phyloP scores from a whole-genome alignment of 1,140 invertebrate species.

The Pogonomyrmex californicus region DNA sequence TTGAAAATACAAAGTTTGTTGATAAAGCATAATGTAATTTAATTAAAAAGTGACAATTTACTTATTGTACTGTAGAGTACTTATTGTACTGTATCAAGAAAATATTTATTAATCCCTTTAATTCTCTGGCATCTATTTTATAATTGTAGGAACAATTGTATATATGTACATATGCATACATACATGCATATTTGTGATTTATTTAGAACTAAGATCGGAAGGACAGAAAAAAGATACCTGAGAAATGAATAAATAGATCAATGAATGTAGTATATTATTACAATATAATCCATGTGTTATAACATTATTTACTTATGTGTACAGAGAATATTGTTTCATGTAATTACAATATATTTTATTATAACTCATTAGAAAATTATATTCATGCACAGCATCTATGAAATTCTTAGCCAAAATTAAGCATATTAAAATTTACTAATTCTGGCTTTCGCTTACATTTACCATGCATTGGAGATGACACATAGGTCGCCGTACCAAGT shows the following conservation, averaged over 20 bases:
- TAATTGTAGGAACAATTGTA: constrained; percentile 47
- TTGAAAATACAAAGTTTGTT: constrained; percentile 36
- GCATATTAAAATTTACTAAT: constrained; percentile 81
- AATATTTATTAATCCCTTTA: background rate
- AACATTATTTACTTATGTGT: constrained; percentile 82
- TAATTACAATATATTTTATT: constrained; percentile 84
- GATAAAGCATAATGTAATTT: constrained; percentile 34
- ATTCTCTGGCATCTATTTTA: constrained; percentile 30
- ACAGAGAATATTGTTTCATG: constrained; percentile 83
- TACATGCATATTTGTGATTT: background rate
- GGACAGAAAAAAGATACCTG: background rate
- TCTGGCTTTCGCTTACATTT: constrained; percentile 77
- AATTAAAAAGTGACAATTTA: constrained; percentile 38
- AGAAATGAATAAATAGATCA: constrained; percentile 55
- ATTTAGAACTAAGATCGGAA: background rate
- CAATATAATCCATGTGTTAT: constrained; percentile 82
- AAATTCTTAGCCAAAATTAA: constrained; percentile 82
- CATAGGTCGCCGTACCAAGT: constrained; percentile 83
- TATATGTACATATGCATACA: constrained; percentile 17
- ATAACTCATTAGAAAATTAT: constrained; percentile 84
- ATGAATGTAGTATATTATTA: constrained; percentile 77
- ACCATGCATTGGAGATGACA: constrained; percentile 81
- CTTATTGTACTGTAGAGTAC: background rate
- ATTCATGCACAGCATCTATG: constrained; percentile 83
- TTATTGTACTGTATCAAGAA: constrained; percentile 43